Conservation (phyloP, 2,797 vertebrate genomes). For the Halcyon leucocephala region DNA sequence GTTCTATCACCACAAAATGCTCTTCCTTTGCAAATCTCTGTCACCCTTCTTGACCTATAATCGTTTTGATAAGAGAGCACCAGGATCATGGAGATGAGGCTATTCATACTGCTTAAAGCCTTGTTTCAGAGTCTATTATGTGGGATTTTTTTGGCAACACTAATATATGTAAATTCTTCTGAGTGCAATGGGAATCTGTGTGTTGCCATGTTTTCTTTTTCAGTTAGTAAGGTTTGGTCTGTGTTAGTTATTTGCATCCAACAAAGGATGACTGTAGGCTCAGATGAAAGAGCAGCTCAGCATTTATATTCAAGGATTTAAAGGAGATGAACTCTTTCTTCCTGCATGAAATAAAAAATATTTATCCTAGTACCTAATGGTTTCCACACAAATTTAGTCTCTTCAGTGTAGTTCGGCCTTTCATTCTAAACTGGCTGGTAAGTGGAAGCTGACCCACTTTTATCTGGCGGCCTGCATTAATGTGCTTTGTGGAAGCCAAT, state of each 20-base stretch:
- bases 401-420: neutral
- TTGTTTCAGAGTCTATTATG: constrained; percentile 13
- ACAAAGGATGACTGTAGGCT: constrained; percentile 29
- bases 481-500: constrained; percentile 49
- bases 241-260: constrained; percentile 37
- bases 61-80: constrained; percentile 8
- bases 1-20: neutral
- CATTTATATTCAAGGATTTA: constrained; percentile 40
- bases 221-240: constrained; percentile 6
- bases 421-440: constrained; percentile 20
- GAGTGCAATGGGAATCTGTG: neutral
- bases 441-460: constrained; percentile 60
- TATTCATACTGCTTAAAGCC: neutral
- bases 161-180: constrained; percentile 29
- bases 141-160: neutral
- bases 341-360: constrained; percentile 27
- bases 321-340: constrained; percentile 27
- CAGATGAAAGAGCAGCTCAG: constrained; percentile 40
- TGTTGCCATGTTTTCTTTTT: constrained; percentile 35
- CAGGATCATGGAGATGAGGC: constrained; percentile 21
- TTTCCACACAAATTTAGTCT: neutral
- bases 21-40: constrained; percentile 13
- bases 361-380: constrained; percentile 29
- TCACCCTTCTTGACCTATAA: constrained; percentile 37
- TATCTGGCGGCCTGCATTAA: constrained; percentile 29